phyloP scores from a whole-genome alignment of 2,113 vertebrate species.

The Cariama cristata region DNA sequence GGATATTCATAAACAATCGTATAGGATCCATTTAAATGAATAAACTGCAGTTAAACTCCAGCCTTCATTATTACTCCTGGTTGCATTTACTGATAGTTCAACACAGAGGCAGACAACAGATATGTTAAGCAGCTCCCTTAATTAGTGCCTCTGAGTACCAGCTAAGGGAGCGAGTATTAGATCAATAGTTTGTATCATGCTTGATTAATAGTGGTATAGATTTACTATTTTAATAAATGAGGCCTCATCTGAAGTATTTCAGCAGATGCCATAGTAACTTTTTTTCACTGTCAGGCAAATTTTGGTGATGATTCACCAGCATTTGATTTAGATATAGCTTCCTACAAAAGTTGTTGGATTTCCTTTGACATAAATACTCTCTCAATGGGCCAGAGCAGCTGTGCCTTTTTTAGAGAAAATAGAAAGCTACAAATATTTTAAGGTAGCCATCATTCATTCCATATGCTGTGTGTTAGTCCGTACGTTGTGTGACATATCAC shows the following conservation, averaged over 20 bases:
- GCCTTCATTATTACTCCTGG: neutral
- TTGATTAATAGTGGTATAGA: constrained; percentile 30
- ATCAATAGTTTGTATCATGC: neutral
- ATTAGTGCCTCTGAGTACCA: constrained; percentile 21
- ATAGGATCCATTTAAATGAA: neutral
- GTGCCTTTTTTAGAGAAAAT: neutral
- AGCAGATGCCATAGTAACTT: neutral
- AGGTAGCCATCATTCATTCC: neutral
- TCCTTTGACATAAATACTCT: neutral
- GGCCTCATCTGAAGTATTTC: constrained; percentile 18
- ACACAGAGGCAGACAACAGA: neutral
- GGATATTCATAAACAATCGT: neutral
- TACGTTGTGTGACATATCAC: neutral
- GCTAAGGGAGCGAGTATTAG: neutral
- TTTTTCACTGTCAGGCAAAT: neutral
- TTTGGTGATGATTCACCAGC: neutral
- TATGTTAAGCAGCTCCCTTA: neutral
- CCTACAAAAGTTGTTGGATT: neutral
- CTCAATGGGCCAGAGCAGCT: neutral
- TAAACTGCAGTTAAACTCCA: neutral
- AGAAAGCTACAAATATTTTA: neutral
- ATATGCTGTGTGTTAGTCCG: neutral
- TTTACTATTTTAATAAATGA: constrained; percentile 49
- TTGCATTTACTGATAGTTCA: neutral
- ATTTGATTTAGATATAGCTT: neutral